These are phyloP conservation scores for Pachycephala philippinensis DNA, from an alignment of 2,113 vertebrate genomes.

Conservation along the genomic window DNA sequence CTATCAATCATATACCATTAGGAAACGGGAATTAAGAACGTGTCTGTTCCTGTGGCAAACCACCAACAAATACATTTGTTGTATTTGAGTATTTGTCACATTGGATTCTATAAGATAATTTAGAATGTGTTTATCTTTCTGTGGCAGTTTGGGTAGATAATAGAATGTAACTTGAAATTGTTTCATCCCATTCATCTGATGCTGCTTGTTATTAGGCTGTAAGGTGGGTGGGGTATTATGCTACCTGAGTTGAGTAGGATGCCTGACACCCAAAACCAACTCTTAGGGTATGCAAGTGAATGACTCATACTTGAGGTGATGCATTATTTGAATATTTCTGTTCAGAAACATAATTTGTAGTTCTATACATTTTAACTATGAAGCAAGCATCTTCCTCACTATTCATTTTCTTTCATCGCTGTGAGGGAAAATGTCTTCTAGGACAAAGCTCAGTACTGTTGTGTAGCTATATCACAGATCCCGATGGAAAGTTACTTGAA, in stretches of 20 bases:
- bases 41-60: neutral
- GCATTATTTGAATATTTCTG: neutral
- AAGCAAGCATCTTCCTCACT: neutral
- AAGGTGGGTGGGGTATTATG: neutral
- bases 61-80: neutral
- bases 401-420: neutral
- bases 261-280: neutral
- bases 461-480: neutral
- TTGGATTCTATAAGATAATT: neutral
- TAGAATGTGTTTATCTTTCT: neutral
- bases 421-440: neutral
- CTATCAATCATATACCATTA: neutral
- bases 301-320: neutral
- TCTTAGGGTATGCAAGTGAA: neutral
- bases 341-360: neutral
- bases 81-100: neutral
- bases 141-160: neutral
- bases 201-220: neutral
- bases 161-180: neutral
- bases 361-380: neutral
- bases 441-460: neutral
- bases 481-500: neutral
- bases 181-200: neutral
- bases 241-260: neutral
- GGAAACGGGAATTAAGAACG: neutral